These are phyloP conservation scores for Smutsia gigantea DNA, from an alignment of 2,797 vertebrate genomes.

Conservation along the genomic window DNA sequence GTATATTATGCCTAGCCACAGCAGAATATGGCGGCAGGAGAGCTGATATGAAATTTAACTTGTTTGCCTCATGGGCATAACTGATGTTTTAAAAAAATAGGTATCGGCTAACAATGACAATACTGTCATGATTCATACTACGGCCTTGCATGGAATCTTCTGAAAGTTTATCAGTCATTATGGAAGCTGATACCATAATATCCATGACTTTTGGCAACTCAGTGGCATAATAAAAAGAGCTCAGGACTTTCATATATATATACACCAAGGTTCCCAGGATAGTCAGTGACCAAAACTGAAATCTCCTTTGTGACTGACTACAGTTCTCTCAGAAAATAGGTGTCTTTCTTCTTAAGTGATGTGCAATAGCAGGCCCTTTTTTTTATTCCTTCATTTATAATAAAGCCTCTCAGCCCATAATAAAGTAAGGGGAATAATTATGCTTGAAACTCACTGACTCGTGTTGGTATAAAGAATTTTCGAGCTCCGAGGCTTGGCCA, in stretches of 20 bases:
- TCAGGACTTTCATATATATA: not conserved
- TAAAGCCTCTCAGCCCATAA: not conserved
- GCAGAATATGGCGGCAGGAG: not conserved
- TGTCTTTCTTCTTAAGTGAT: not conserved
- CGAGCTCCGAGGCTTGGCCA: slow-evolving; percentile 80
- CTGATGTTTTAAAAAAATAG: not conserved
- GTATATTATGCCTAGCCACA: not conserved
- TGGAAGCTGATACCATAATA: no score
- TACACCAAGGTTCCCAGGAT: no score
- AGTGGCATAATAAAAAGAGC: not conserved
- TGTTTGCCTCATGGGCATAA: not conserved
- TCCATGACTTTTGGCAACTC: not conserved
- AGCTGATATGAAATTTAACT: not conserved
- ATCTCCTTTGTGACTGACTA: not conserved
- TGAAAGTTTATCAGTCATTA: not conserved
- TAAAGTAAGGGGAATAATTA: not conserved
- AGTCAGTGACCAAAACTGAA: not conserved
- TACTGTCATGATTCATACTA: no score
- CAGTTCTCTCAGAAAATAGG: not conserved
- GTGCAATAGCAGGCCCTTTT: rapidly evolving
- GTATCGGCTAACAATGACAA: not conserved
- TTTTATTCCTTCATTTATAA: not conserved
- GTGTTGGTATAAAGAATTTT: slow-evolving; percentile 73
- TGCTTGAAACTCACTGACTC: slow-evolving; percentile 76
- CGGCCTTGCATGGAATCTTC: not conserved